Evolutionary conservation across 2,888 invertebrate genomes (phyloP).

Genomic region (Caenorhabditis sp.): DNA sequence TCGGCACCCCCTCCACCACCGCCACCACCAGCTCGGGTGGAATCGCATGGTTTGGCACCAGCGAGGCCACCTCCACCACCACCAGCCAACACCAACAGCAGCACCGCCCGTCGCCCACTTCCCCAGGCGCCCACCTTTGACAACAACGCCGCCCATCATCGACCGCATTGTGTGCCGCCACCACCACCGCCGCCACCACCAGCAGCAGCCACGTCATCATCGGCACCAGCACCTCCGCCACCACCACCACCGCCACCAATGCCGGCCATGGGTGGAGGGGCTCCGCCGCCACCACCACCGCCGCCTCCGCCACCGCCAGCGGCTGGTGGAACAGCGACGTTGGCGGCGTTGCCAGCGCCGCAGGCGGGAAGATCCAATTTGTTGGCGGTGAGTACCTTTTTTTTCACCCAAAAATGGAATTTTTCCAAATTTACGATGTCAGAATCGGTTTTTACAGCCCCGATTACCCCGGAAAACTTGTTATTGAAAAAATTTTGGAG

Average conservation of each 20-base stretch:
- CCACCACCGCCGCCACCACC: constrained; percentile 67
- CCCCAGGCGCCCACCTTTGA: constrained; percentile 43
- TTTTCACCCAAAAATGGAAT: too few relatives aligned
- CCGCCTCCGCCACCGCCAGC: constrained; percentile 12
- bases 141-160: not conserved
- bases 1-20: constrained; percentile 28
- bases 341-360: constrained; percentile 48
- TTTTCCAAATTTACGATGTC: not conserved
- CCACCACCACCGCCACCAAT: constrained; percentile 23
- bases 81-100: constrained; percentile 20
- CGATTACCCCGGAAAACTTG: not conserved
- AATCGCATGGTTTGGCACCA: constrained; percentile 43
- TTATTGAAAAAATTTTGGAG: too few relatives aligned
- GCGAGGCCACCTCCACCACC: constrained; percentile 55
- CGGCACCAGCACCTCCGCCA: constrained; percentile 50
- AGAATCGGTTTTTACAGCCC: not conserved
- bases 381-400: constrained; percentile 56
- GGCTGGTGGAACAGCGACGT: constrained; percentile 3
- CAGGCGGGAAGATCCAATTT: constrained; percentile 54
- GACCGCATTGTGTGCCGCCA: constrained; percentile 46
- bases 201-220: constrained; percentile 41
- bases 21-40: constrained; percentile 35
- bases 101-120: constrained; percentile 43
- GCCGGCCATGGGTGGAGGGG: constrained; percentile 8
- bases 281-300: constrained; percentile 46